Evolutionary conservation across 2,113 vertebrate species (phyloP).

Genomic region (Nestor notabilis): DNA sequence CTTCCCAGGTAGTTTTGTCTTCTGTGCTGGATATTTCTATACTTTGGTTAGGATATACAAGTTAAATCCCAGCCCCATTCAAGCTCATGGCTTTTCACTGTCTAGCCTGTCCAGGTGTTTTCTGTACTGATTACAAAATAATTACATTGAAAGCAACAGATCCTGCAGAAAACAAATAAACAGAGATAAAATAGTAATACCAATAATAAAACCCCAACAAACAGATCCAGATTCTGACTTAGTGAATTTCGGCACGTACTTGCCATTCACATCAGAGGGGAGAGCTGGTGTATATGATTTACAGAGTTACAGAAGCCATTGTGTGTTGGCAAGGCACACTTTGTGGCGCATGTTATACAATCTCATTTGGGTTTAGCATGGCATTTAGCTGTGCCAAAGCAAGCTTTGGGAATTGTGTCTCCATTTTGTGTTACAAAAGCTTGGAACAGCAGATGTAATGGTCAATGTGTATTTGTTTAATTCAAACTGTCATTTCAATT

Average conservation of each 20-base stretch:
- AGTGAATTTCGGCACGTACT: accelerated
- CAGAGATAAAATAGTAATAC: neutral
- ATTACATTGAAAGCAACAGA: neutral
- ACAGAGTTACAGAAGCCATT: neutral
- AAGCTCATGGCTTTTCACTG: neutral
- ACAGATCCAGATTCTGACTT: neutral
- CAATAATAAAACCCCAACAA: neutral
- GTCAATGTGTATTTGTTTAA: accelerated
- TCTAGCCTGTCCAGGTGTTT: neutral
- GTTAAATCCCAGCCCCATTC: neutral
- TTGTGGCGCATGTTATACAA: accelerated
- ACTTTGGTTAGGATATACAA: neutral
- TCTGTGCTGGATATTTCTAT: neutral
- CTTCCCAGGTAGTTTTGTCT: neutral
- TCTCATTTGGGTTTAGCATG: accelerated
- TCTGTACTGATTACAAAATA: neutral
- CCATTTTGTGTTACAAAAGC: neutral
- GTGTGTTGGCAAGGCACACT: accelerated
- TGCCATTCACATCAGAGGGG: accelerated
- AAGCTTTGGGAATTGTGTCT: neutral
- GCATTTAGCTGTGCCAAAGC: neutral
- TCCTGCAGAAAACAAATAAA: neutral
- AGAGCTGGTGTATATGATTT: accelerated
- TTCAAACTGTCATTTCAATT: neutral
- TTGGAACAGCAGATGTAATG: neutral